Base-by-base conservation (phyloP, 2,797 vertebrate species). In the Phrynocephalus forsythii region DNA sequence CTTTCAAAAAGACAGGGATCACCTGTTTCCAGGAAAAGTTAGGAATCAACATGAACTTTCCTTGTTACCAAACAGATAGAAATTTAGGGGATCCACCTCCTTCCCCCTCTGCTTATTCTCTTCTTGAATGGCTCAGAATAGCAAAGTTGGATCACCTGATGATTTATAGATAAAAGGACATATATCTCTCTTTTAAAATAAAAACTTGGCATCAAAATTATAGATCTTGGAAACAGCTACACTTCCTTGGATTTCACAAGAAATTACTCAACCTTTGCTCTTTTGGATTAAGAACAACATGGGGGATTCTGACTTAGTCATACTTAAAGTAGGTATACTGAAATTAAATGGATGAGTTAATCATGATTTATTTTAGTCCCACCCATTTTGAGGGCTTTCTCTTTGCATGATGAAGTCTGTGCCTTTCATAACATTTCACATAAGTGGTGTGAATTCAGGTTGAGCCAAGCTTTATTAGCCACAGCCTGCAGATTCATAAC, bases 1-100 rank as follows among this genome's bases (percentile, higher is more conserved):
- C 26, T 0, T 1, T 0, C 6, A 48, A 79, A 22, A 24, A n/a
- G 0, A 6, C 0, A 50, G 0, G 0, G 52, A 0, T 18, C 30
- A 56, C 15, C 8, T 63, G 68, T n/a, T 48, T 3, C 5, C 63
- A n/a, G 26, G 44, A 5, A 1, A 33, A 30, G 10, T 63, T 33
- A 33, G 66, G 77, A 38, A 79, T 44, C n/a, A 79, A 79, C 75
- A 50, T 38, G 26, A 15, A 79, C 24, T 8, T 15, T 8, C n/a
- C 48, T 72, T n/a, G 72, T 28, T 24, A 3, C 77, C 77, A 73
- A 80, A 79, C 63, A 33, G 4, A 22, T 20, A 69, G n/a, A 71
- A 56, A 72, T 15, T 8, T 56, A 56, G 52, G 52, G 9, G 9
- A 56, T 56, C 52, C 52, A 56, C 52, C 52, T 13, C 13, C 52